Percentiles rank a stretch among this genome's conserved stretches.
Conservation (phyloP, 2,113 vertebrate species). For the Dermatemys mawii region DNA sequence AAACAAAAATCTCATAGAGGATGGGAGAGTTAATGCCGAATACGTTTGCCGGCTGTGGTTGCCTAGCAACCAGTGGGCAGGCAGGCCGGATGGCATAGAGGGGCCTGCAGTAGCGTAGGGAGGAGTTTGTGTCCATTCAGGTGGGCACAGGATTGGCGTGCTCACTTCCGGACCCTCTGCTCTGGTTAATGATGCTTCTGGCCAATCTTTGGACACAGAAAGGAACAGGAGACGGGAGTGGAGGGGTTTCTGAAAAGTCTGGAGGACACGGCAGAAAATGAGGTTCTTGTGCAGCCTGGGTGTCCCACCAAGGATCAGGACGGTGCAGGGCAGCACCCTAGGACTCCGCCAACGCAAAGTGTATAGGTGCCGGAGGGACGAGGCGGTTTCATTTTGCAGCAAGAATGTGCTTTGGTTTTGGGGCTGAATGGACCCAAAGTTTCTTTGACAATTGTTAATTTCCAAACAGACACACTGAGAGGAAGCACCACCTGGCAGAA, state of each 20-base stretch:
- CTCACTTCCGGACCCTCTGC: not conserved
- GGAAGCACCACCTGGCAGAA: not conserved
- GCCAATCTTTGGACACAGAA: not conserved
- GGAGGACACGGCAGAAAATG: not conserved
- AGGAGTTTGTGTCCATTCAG: not conserved
- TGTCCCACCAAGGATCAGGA: not conserved
- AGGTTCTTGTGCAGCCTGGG: not conserved
- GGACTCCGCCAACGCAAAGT: slow-evolving; percentile 21
- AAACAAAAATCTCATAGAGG: not conserved
- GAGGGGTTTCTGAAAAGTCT: not conserved
- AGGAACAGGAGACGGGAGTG: not conserved
- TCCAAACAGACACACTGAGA: fast-evolving
- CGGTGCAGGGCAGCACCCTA: not conserved
- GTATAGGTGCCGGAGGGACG: not conserved
- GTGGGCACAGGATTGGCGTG: not conserved
- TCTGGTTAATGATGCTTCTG: not conserved
- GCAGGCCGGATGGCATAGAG: not conserved
- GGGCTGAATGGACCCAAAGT: not conserved
- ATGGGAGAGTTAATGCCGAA: not conserved
- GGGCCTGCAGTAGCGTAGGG: not conserved
- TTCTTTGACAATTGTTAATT: not conserved
- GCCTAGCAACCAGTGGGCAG: slow-evolving; percentile 59
- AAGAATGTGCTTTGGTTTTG: not conserved
- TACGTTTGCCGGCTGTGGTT: slow-evolving; percentile 22
- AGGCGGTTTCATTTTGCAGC: not conserved